phyloP scores from a whole-genome alignment of 2,797 vertebrate species.

The Calcarius lapponicus region DNA sequence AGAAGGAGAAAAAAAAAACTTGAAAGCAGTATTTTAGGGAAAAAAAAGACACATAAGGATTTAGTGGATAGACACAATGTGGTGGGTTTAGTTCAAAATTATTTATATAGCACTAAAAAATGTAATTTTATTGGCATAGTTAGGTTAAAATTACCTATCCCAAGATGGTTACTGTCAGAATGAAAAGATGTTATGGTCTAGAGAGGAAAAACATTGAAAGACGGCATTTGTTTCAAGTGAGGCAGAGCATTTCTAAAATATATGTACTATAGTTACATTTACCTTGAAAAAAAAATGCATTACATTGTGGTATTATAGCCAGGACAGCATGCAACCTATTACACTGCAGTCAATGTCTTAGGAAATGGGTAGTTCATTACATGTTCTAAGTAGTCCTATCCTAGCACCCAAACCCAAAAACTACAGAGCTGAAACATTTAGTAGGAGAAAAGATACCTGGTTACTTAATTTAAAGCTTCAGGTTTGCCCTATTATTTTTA shows the following conservation, averaged over 20 bases:
- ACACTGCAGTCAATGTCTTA: not conserved
- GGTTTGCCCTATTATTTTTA: not conserved
- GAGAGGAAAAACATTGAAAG: not conserved
- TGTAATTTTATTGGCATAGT: not conserved
- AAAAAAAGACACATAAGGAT: not conserved
- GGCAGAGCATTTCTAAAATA: not conserved
- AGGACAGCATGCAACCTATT: not conserved
- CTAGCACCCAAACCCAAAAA: not conserved
- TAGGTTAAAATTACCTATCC: not conserved
- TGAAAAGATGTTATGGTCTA: not conserved
- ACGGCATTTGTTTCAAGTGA: not conserved
- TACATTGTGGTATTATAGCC: not conserved
- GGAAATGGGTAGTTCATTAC: not conserved
- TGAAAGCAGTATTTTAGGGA: not conserved
- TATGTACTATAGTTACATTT: not conserved
- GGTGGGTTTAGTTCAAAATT: not conserved
- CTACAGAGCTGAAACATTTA: not conserved
- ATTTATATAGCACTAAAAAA: not conserved
- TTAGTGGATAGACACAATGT: not conserved
- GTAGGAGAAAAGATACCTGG: not conserved
- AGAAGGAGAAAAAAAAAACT: not conserved
- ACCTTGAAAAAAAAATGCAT: not conserved
- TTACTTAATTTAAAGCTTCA: not conserved
- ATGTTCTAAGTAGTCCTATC: not conserved
- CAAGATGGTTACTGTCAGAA: not conserved